phyloP scores from a whole-genome alignment of 2,797 vertebrate genomes.

The Notamacropus eugenii region DNA sequence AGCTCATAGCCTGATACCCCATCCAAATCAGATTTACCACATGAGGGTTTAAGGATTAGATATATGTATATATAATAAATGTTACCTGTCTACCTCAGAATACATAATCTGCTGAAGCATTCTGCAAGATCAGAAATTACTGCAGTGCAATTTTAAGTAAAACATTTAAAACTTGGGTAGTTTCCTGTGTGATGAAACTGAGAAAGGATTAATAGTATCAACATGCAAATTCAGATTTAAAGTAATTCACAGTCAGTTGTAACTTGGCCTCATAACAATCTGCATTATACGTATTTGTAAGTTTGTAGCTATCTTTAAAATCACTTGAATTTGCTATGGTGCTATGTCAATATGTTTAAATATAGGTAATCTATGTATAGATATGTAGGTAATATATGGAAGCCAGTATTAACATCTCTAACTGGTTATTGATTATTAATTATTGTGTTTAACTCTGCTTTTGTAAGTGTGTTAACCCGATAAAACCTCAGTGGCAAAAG shows the following conservation, averaged over 20 bases:
- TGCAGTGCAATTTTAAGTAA: slow-evolving; percentile 47
- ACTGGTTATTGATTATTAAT: slow-evolving; percentile 30
- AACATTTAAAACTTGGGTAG: slow-evolving; percentile 53
- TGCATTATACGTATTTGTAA: slow-evolving; percentile 62
- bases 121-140: slow-evolving; percentile 50
- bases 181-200: slow-evolving; percentile 67
- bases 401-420: slow-evolving; percentile 59
- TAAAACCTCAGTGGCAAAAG: slow-evolving; percentile 73
- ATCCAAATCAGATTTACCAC: slow-evolving; percentile 61
- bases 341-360: slow-evolving; percentile 81
- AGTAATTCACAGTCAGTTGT: slow-evolving; percentile 60
- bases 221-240: slow-evolving; percentile 54
- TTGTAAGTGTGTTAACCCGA: slow-evolving; percentile 73
- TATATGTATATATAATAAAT: slow-evolving; percentile 59
- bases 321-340: slow-evolving; percentile 87
- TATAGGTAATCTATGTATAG: slow-evolving; percentile 59
- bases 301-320: slow-evolving; percentile 79
- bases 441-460: slow-evolving; percentile 71
- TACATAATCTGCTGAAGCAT: slow-evolving; percentile 72
- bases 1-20: slow-evolving; percentile 51
- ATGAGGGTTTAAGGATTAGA: slow-evolving; percentile 68
- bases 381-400: slow-evolving; percentile 43
- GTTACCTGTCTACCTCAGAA: slow-evolving; percentile 85
- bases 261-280: slow-evolving; percentile 50
- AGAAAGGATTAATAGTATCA: slow-evolving; percentile 61